A percentile compares a stretch with the other conserved stretches of the same genome.
Evolutionary conservation across 2,888 invertebrate genomes (phyloP).

Genomic region (Gonocerus acuteangulatus): DNA sequence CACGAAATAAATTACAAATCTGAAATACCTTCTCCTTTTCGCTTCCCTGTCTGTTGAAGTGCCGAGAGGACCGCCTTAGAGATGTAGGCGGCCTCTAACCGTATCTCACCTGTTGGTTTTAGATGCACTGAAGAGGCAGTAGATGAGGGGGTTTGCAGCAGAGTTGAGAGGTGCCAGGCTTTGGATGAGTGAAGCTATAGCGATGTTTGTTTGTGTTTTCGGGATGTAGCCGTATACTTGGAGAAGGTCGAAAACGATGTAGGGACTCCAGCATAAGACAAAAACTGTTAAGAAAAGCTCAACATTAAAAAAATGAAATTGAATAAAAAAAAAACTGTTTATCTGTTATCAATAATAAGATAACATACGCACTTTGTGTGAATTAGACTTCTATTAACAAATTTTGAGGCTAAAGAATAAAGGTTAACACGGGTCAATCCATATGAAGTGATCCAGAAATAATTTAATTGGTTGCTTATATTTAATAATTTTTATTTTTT

Average conservation of each 20-base stretch:
- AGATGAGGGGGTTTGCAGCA: slow-evolving; percentile 89
- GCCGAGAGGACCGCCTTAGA: slow-evolving; percentile 6
- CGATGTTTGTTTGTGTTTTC: slow-evolving; percentile 67
- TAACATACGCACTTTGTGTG: too few relatives aligned
- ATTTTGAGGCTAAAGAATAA: too few relatives aligned
- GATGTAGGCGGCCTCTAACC: slow-evolving; percentile 4
- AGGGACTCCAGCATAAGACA: slow-evolving; percentile 90
- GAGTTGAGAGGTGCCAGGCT: slow-evolving; percentile 86
- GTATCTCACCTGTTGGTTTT: slow-evolving; percentile 28
- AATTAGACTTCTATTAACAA: too few relatives aligned
- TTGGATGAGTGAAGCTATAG: slow-evolving; percentile 83
- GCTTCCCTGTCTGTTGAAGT: too few relatives aligned
- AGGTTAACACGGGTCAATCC: too few relatives aligned
- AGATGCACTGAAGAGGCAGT: slow-evolving; percentile 63
- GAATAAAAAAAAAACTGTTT: neutral
- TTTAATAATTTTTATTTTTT: too few relatives aligned
- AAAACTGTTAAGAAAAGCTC: slow-evolving; percentile 61
- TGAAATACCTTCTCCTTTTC: too few relatives aligned
- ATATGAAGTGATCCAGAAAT: too few relatives aligned
- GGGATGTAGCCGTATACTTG: slow-evolving; percentile 82
- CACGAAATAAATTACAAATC: neutral
- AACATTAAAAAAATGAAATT: neutral
- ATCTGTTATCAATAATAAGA: neutral
- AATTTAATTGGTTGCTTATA: too few relatives aligned
- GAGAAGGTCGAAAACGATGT: slow-evolving; percentile 82